Conservation (phyloP, 2,888 invertebrate species). For the Rhodophaea formosa region DNA sequence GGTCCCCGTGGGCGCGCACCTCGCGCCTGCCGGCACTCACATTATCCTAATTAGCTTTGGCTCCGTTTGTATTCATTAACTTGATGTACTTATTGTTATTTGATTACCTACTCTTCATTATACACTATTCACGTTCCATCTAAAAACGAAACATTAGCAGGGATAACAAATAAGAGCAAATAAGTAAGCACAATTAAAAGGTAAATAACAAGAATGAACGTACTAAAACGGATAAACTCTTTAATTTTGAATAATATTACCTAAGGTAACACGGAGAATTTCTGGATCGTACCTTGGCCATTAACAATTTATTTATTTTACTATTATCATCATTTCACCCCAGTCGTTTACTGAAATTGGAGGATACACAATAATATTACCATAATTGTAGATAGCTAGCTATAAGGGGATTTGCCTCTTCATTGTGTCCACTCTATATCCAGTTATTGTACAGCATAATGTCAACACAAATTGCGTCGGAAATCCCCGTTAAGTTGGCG, state of each 20-base stretch:
- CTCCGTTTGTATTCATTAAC: conserved; percentile 44
- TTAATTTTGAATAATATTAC: conserved; percentile 14
- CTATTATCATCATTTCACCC: conserved; percentile 37
- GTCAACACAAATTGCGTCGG: conserved; percentile 39
- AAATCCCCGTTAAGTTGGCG: conserved; percentile 49
- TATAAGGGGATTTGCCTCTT: conserved; percentile 44
- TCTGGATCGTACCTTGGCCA: not conserved
- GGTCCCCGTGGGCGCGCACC: conserved; percentile 53
- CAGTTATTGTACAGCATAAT: conserved; percentile 42
- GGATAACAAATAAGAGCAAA: too few relatives aligned
- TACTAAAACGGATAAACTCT: not conserved
- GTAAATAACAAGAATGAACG: too few relatives aligned
- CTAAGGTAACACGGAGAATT: not conserved
- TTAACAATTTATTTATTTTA: conserved; percentile 26
- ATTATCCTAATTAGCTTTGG: conserved; percentile 67
- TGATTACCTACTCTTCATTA: conserved; percentile 32
- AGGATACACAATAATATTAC: conserved; percentile 59
- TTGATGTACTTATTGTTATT: conserved; percentile 37
- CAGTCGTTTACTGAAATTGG: conserved; percentile 57
- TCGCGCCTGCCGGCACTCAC: conserved; percentile 46
- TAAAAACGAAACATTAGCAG: not conserved
- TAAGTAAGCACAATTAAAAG: too few relatives aligned
- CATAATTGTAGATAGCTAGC: conserved; percentile 54
- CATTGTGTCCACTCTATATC: conserved; percentile 41
- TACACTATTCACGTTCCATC: conserved; percentile 22